Evolutionary conservation across 2,888 invertebrate genomes (phyloP).

Genomic region (Gryllus longicercus): DNA sequence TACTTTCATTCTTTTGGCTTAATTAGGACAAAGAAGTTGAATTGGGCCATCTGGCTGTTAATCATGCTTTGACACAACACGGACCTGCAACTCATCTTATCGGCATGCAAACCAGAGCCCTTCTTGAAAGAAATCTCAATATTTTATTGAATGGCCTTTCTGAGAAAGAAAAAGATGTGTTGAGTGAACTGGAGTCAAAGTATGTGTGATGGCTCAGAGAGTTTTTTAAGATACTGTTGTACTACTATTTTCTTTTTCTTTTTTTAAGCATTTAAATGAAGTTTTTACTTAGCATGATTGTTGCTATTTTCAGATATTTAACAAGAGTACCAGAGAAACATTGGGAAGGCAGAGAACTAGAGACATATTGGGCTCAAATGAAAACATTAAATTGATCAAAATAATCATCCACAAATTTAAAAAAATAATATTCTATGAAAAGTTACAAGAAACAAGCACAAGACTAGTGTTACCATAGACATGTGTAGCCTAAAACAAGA

Average conservation of each 20-base stretch:
- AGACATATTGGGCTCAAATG: not conserved
- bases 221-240: too few relatives aligned
- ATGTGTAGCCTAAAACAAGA: too few relatives aligned
- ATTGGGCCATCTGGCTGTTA: slow-evolving; percentile 68
- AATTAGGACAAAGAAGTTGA: slow-evolving; percentile 48
- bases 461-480: too few relatives aligned
- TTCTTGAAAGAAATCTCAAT: slow-evolving; percentile 63
- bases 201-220: slow-evolving; percentile 44
- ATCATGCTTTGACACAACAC: slow-evolving; percentile 63
- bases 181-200: slow-evolving; percentile 61
- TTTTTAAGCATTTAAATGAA: not conserved
- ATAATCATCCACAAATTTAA: too few relatives aligned
- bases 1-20: not conserved
- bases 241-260: too few relatives aligned
- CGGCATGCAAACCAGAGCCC: slow-evolving; percentile 67
- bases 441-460: too few relatives aligned
- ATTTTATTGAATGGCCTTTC: slow-evolving; percentile 62
- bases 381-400: not conserved
- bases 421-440: too few relatives aligned
- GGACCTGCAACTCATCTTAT: slow-evolving; percentile 50
- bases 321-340: not conserved
- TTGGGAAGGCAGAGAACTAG: not conserved
- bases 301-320: not conserved
- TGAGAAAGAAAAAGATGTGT: slow-evolving; percentile 60
- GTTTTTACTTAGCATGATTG: not conserved